phyloP scores from a whole-genome alignment of 30 jellyfish, hydroid and myxozoan genomes.

The Turritopsis rubra region DNA sequence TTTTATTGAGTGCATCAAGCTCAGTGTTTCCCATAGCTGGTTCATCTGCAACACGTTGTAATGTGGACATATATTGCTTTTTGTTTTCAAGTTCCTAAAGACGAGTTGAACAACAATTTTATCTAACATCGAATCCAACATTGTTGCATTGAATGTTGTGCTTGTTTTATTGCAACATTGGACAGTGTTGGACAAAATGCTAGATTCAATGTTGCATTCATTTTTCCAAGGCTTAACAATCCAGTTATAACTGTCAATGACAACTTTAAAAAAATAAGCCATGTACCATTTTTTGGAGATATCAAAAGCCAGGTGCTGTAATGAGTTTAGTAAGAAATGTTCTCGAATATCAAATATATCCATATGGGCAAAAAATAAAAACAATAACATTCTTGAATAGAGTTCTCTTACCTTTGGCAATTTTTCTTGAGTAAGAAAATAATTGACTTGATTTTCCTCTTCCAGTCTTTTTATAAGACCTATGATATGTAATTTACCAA shows the following conservation, averaged over 20 bases:
- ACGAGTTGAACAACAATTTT: neutral
- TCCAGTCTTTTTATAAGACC: constrained; percentile 82
- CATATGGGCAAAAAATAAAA: too few relatives aligned
- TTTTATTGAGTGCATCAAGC: constrained; percentile 63
- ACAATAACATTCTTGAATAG: too few relatives aligned
- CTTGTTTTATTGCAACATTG: too few relatives aligned
- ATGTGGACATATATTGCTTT: constrained; percentile 47
- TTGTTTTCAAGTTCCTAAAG: constrained; percentile 65
- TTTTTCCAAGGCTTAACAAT: too few relatives aligned
- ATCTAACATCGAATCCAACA: neutral
- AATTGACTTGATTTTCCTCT: constrained; percentile 87
- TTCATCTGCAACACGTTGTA: constrained; percentile 79
- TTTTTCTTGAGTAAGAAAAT: constrained; percentile 75
- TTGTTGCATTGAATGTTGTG: neutral
- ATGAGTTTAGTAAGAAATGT: too few relatives aligned
- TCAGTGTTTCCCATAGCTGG: constrained; percentile 87
- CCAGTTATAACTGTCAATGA: too few relatives aligned
- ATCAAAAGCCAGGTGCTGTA: too few relatives aligned
- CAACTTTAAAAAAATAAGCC: too few relatives aligned
- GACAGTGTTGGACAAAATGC: too few relatives aligned
- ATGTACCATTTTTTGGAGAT: too few relatives aligned
- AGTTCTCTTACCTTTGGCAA: constrained; percentile 89
- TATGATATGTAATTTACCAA: neutral
- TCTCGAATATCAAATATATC: too few relatives aligned
- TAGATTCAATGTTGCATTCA: too few relatives aligned